Percentiles rank a stretch among this genome's conserved stretches.
Conservation (phyloP, 2,113 vertebrate genomes). For the Cyprichromis sp. region DNA sequence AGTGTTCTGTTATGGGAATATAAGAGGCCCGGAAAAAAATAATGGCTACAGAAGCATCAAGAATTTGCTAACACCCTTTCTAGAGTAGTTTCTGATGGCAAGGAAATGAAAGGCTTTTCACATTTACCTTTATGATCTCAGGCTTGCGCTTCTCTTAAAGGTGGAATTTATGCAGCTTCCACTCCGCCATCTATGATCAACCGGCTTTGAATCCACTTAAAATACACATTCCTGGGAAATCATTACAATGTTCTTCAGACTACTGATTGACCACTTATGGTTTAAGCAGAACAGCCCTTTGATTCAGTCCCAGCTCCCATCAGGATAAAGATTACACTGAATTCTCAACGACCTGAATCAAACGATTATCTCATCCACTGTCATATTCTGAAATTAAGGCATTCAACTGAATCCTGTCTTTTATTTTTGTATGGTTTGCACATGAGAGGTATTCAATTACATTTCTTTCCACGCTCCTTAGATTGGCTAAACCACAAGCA, state of each 20-base stretch:
- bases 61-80: neutral
- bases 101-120: neutral
- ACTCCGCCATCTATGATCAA: neutral
- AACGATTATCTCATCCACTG: neutral
- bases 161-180: neutral
- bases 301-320: neutral
- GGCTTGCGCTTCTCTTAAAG: neutral
- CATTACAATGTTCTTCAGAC: slow-evolving; percentile 12
- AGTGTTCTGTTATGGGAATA: neutral
- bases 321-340: neutral
- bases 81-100: neutral
- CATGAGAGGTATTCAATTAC: neutral
- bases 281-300: slow-evolving; percentile 9
- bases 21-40: neutral
- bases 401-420: neutral
- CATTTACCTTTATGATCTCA: neutral
- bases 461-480: neutral
- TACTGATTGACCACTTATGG: slow-evolving; percentile 11
- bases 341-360: neutral
- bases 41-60: neutral
- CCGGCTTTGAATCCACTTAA: neutral
- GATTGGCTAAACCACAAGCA: neutral
- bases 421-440: neutral
- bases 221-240: neutral
- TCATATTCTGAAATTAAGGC: neutral